These are phyloP conservation scores for Archivesica marissinica DNA, from an alignment of 1,140 invertebrate species.

Conservation along the genomic window DNA sequence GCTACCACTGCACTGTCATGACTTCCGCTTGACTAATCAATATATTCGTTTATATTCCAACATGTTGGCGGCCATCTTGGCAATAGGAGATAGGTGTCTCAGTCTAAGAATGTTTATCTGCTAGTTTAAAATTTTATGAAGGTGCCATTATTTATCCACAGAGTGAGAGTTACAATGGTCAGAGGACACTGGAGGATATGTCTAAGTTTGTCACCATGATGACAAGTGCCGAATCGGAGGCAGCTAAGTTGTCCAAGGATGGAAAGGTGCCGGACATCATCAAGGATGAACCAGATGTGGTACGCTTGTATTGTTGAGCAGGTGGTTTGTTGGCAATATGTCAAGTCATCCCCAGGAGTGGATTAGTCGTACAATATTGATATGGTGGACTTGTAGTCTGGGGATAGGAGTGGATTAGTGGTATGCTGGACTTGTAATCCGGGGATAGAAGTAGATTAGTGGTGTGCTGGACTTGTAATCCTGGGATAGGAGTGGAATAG, in stretches of 20 bases:
- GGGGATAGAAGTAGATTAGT: too few relatives aligned
- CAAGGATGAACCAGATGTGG: neutral
- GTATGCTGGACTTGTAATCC: too few relatives aligned
- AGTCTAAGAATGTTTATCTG: neutral
- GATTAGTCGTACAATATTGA: too few relatives aligned
- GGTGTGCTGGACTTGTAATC: too few relatives aligned
- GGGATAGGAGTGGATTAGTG: too few relatives aligned
- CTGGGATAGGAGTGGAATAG: too few relatives aligned
- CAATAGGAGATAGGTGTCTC: neutral
- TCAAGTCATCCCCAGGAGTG: too few relatives aligned
- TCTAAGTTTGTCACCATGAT: neutral
- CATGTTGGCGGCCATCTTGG: neutral
- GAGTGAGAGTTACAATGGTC: conserved; percentile 43
- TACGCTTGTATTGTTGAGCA: too few relatives aligned
- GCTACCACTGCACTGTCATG: too few relatives aligned
- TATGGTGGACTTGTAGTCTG: too few relatives aligned
- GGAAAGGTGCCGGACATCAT: conserved; percentile 13
- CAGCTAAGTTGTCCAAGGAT: conserved; percentile 24
- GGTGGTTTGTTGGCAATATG: too few relatives aligned
- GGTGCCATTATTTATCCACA: neutral
- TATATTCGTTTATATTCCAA: neutral
- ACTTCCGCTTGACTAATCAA: too few relatives aligned
- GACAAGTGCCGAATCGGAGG: conserved; percentile 3
- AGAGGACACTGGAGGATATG: conserved; percentile 9
- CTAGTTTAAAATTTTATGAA: neutral